Conservation (phyloP, 2,797 vertebrate genomes). For the Centropyge bicolor region DNA sequence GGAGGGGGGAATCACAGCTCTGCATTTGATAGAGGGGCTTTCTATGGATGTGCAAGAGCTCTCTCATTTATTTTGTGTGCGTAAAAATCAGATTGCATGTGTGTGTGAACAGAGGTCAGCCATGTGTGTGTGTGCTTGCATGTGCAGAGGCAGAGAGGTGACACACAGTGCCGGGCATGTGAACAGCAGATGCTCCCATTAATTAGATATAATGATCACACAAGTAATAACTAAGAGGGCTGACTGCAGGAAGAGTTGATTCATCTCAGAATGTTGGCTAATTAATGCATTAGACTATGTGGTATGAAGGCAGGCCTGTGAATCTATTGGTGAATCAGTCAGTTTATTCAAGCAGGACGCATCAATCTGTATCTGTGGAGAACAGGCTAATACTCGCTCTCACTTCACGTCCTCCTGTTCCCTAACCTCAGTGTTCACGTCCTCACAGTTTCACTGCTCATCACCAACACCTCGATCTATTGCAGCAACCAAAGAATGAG, state of each 20-base stretch:
- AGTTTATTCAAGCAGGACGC: conserved; percentile 45
- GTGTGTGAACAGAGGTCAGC: conserved; percentile 2
- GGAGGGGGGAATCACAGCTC: conserved; percentile 6
- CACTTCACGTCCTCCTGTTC: conserved; percentile 5
- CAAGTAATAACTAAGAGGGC: conserved; percentile 63
- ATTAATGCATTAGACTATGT: conserved; percentile 55
- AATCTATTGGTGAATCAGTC: conserved; percentile 50
- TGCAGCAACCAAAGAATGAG: neutral
- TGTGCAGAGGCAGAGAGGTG: conserved; percentile 34
- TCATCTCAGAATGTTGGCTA: conserved; percentile 59
- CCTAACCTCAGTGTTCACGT: neutral
- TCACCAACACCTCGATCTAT: conserved; percentile 11
- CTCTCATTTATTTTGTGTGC: conserved; percentile 38
- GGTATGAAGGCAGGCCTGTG: conserved; percentile 38
- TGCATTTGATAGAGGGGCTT: conserved; percentile 11
- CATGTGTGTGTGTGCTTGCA: neutral
- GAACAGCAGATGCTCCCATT: conserved; percentile 75
- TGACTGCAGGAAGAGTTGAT: conserved; percentile 62
- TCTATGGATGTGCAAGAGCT: conserved; percentile 13
- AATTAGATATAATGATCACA: conserved; percentile 75
- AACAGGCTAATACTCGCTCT: conserved; percentile 19
- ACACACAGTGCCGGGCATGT: conserved; percentile 29
- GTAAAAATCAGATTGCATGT: conserved; percentile 11
- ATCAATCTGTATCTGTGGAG: conserved; percentile 33
- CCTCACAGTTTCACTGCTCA: neutral